Percentiles rank a stretch among this genome's conserved stretches.
These are phyloP conservation scores for Crossocerus cetratus DNA, from an alignment of 2,888 invertebrate species.

Conservation along the genomic window DNA sequence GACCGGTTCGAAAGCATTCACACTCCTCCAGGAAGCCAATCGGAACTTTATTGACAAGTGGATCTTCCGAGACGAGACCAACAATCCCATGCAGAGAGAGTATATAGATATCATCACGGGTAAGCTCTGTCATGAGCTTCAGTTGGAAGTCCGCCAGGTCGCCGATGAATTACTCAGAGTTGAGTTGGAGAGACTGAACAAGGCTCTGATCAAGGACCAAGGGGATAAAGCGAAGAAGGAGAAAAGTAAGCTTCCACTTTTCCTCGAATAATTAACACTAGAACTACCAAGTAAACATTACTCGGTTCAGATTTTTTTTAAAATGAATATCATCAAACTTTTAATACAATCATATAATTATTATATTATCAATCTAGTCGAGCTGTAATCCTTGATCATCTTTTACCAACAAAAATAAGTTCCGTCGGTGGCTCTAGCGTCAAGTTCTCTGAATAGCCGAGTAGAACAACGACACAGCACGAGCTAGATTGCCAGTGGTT, in stretches of 20 bases:
- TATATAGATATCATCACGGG: slow-evolving; percentile 83
- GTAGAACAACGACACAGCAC: too few species aligned
- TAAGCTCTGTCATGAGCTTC: slow-evolving; percentile 82
- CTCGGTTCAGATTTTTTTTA: too few species aligned
- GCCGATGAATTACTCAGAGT: slow-evolving; percentile 84
- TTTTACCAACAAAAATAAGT: too few species aligned
- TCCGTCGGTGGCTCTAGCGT: too few species aligned
- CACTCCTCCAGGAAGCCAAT: slow-evolving; percentile 49
- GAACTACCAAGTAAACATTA: too few species aligned
- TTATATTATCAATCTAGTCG: too few species aligned
- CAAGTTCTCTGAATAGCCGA: too few species aligned
- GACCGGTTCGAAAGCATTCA: slow-evolving; percentile 64
- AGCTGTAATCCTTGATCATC: too few species aligned
- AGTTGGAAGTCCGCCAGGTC: slow-evolving; percentile 82
- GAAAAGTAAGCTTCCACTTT: not conserved
- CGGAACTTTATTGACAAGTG: slow-evolving; percentile 72
- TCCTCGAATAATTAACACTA: not conserved
- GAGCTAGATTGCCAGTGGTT: too few species aligned
- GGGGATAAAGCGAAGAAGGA: slow-evolving; percentile 3
- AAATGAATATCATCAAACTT: not conserved
- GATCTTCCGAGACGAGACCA: slow-evolving; percentile 77
- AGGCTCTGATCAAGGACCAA: slow-evolving; percentile 78
- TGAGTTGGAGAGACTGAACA: slow-evolving; percentile 79
- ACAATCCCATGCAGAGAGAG: slow-evolving; percentile 80
- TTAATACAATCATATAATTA: too few species aligned